Evolutionary conservation across 2,888 invertebrate species (phyloP).

Genomic region (Latrodectus elegans): DNA sequence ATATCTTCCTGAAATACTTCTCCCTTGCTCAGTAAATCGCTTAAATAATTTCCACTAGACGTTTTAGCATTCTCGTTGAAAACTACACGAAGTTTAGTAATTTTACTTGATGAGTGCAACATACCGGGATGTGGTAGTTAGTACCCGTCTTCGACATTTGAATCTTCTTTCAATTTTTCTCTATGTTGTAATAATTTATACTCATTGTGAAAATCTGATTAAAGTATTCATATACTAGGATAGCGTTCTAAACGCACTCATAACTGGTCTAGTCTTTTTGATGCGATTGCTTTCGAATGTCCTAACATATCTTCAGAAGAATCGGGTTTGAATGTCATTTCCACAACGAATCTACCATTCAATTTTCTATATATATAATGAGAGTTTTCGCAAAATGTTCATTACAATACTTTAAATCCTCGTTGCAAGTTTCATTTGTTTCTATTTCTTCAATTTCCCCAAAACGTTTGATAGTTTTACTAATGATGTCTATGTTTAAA

Average conservation of each 20-base stretch:
- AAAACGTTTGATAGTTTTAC: not conserved
- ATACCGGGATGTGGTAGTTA: too few species aligned
- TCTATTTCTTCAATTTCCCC: not conserved
- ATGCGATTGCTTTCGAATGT: not conserved
- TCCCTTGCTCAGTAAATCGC: not conserved
- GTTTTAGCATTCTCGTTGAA: not conserved
- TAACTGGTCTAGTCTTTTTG: not conserved
- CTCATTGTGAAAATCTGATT: too few species aligned
- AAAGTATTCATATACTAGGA: not conserved
- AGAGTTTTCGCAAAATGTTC: not conserved
- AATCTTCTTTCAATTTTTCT: too few species aligned
- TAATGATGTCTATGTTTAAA: not conserved
- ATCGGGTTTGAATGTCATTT: not conserved
- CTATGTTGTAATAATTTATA: too few species aligned
- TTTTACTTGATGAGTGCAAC: too few species aligned
- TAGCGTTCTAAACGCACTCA: not conserved
- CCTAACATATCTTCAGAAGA: not conserved
- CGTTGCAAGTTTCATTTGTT: not conserved
- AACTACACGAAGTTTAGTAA: too few species aligned
- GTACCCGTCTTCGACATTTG: too few species aligned
- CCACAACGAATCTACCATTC: not conserved
- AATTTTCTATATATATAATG: not conserved
- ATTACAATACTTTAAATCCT: not conserved
- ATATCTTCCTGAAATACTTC: not conserved
- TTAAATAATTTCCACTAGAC: not conserved